Evolutionary conservation across 2,888 invertebrate species (phyloP).

Genomic region (Frankliniella intonsa): DNA sequence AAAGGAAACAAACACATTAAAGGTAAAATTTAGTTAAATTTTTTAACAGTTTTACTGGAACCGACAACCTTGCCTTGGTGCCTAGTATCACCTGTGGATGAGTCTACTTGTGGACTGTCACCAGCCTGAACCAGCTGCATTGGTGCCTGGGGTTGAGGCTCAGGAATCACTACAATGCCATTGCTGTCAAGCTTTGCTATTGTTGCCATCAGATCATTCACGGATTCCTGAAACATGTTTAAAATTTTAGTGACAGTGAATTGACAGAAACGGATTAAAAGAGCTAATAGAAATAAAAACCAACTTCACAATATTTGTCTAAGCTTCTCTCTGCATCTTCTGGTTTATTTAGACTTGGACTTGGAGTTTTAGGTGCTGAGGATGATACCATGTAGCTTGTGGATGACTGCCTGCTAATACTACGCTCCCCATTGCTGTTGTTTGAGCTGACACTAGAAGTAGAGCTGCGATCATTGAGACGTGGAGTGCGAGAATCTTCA

Average conservation of each 20-base stretch:
- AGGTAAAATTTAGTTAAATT: no score
- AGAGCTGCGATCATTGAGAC: constrained; percentile 25
- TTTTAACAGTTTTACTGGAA: no score
- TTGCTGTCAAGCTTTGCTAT: constrained; percentile 83
- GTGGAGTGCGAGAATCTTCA: constrained; percentile 2
- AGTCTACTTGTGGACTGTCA: constrained; percentile 60
- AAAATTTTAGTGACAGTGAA: background rate
- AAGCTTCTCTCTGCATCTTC: constrained; percentile 62
- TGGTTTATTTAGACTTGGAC: constrained; percentile 59
- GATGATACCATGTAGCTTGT: constrained; percentile 55
- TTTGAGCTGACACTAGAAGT: constrained; percentile 34
- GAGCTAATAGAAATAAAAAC: background rate
- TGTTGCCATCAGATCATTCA: constrained; percentile 80
- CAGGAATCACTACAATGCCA: constrained; percentile 70
- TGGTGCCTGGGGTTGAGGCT: constrained; percentile 60
- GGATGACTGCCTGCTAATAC: background rate
- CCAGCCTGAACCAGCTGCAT: background rate
- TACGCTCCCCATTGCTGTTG: background rate
- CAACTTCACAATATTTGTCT: constrained; percentile 67
- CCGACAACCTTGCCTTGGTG: constrained; percentile 33
- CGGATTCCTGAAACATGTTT: constrained; percentile 57
- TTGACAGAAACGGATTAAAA: background rate
- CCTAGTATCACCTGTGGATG: constrained; percentile 60
- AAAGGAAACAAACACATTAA: background rate
- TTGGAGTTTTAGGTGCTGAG: constrained; percentile 80